These are phyloP conservation scores for Formica aserva DNA, from an alignment of 2,888 invertebrate species.

Conservation along the genomic window DNA sequence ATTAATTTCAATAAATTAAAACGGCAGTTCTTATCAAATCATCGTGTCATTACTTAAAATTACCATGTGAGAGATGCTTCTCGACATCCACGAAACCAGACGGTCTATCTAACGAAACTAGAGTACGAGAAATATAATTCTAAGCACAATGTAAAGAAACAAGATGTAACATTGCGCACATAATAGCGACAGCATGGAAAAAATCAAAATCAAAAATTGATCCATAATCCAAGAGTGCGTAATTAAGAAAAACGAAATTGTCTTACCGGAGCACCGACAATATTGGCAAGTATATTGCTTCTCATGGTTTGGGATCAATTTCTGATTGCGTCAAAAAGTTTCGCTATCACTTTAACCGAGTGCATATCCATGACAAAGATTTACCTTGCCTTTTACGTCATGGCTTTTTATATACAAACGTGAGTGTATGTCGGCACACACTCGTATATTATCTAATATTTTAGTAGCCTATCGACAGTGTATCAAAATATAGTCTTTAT, in stretches of 20 bases:
- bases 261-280: neutral
- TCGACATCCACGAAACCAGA: constrained; percentile 24
- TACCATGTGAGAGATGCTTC: constrained; percentile 14
- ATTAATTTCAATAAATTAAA: neutral
- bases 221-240: neutral
- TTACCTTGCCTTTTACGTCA: neutral
- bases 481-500: constrained; percentile 69
- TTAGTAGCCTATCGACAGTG: constrained; percentile 48
- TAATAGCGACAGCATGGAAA: neutral
- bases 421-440: neutral
- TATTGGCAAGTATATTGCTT: neutral
- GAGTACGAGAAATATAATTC: constrained; percentile 28
- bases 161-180: neutral
- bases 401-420: constrained; percentile 21
- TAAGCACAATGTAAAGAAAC: neutral
- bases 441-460: constrained; percentile 41
- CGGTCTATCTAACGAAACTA: constrained; percentile 17
- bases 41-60: neutral
- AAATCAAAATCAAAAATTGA: constrained; percentile 5
- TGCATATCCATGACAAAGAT: neutral
- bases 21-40: neutral
- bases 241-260: neutral
- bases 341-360: neutral
- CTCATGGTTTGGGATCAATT: constrained; percentile 2
- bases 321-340: neutral